phyloP scores from a whole-genome alignment of 2,888 invertebrate genomes.

The Cataglyphis albicans region DNA sequence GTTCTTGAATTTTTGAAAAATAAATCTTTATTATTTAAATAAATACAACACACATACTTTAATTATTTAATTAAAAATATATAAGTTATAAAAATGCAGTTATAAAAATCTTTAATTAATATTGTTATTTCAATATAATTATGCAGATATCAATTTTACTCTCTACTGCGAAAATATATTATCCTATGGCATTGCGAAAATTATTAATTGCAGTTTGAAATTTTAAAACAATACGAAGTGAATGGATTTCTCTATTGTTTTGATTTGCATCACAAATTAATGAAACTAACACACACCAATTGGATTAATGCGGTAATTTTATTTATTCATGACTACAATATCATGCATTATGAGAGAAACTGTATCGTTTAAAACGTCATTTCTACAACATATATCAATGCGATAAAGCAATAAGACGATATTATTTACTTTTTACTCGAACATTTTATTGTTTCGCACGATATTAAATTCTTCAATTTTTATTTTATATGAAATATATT shows the following conservation, averaged over 20 bases:
- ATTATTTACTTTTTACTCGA: background rate
- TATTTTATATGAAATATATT: background rate
- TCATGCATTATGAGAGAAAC: conserved; percentile 9
- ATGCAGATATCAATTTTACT: background rate
- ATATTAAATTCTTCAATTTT: background rate
- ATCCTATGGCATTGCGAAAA: background rate
- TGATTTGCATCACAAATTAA: background rate
- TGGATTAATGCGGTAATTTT: conserved; percentile 3
- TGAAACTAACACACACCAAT: background rate
- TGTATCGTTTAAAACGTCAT: background rate
- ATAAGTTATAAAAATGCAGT: background rate
- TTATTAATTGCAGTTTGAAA: background rate
- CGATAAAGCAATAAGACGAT: background rate
- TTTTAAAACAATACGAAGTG: background rate
- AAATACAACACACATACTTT: no score
- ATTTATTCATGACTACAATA: background rate
- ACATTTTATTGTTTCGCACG: background rate
- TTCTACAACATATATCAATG: background rate
- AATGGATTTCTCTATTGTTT: background rate
- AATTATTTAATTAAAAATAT: no score
- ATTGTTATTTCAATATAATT: background rate
- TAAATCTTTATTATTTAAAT: no score
- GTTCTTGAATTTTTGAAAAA: background rate
- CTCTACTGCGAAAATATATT: background rate
- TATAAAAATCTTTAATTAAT: background rate